Evolutionary conservation across 2,888 invertebrate species (phyloP).

Genomic region (Cheilosia impressa): DNA sequence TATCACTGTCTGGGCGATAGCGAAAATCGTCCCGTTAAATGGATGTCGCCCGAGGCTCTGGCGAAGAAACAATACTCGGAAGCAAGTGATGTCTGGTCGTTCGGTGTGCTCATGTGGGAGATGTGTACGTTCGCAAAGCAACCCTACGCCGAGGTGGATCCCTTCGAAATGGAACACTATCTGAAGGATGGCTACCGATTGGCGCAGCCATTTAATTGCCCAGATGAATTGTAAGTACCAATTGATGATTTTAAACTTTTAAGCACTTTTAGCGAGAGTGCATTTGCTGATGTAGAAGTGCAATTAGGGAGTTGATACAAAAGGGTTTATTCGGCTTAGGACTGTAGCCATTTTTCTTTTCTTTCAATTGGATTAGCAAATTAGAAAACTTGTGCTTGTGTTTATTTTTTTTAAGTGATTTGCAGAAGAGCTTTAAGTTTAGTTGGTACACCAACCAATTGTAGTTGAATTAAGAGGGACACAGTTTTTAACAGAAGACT

Average conservation of each 20-base stretch:
- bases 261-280: background rate
- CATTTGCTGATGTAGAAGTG: background rate
- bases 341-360: too few species aligned
- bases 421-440: too few species aligned
- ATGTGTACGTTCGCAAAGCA: conserved; percentile 94
- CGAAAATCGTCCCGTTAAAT: conserved; percentile 96
- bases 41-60: conserved; percentile 95
- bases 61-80: conserved; percentile 92
- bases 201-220: conserved; percentile 96
- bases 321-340: too few species aligned
- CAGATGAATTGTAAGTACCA: conserved; percentile 94
- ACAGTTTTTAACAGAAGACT: too few species aligned
- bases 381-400: too few species aligned
- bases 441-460: too few species aligned
- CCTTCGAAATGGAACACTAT: conserved; percentile 94
- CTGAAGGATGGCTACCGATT: conserved; percentile 95
- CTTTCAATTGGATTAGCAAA: too few species aligned
- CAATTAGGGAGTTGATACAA: too few species aligned
- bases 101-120: conserved; percentile 98
- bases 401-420: too few species aligned
- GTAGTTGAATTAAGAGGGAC: too few species aligned
- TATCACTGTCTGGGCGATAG: conserved; percentile 97
- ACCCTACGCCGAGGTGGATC: conserved; percentile 95
- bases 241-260: conserved; percentile 4
- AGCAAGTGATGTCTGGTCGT: conserved; percentile 97